These are phyloP conservation scores for Cosmopolites sordidus DNA, from an alignment of 2,888 invertebrate species.

Conservation along the genomic window DNA sequence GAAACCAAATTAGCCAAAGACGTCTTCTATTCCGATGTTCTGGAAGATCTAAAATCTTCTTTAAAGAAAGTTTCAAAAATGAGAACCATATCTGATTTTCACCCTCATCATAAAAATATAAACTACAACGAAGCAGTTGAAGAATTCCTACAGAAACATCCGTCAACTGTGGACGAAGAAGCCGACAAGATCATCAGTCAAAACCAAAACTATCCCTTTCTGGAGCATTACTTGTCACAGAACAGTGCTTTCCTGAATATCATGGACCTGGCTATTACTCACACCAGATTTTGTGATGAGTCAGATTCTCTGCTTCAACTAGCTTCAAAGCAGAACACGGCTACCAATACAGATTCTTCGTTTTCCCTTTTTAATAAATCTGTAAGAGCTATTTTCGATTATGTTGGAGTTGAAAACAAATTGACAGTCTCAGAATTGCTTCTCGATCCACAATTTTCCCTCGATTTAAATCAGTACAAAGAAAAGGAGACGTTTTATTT, in stretches of 20 bases:
- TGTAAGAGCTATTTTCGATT: constrained; percentile 34
- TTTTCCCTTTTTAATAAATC: constrained; percentile 39
- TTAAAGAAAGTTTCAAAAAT: constrained; percentile 41
- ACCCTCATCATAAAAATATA: not conserved
- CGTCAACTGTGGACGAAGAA: constrained; percentile 36
- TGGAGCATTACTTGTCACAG: constrained; percentile 38
- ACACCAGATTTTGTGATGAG: constrained; percentile 37
- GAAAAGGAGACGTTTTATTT: constrained; percentile 35
- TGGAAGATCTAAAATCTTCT: constrained; percentile 47
- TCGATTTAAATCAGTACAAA: constrained; percentile 34
- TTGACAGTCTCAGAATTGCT: constrained; percentile 37
- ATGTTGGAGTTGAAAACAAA: constrained; percentile 31
- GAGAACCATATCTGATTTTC: constrained; percentile 36
- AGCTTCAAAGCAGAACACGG: constrained; percentile 31
- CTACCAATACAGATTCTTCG: constrained; percentile 28
- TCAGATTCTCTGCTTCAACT: constrained; percentile 36
- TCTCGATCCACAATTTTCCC: constrained; percentile 33
- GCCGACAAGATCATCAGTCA: constrained; percentile 32
- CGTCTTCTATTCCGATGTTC: constrained; percentile 65
- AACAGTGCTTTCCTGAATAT: constrained; percentile 47
- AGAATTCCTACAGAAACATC: constrained; percentile 47
- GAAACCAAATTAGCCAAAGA: constrained; percentile 62
- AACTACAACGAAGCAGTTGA: constrained; percentile 53
- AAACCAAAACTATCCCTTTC: constrained; percentile 21
- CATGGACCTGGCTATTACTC: constrained; percentile 41